Conservation (phyloP, 35 echinoderm and acorn worm genomes). For the Heliocidaris erythrogramma region DNA sequence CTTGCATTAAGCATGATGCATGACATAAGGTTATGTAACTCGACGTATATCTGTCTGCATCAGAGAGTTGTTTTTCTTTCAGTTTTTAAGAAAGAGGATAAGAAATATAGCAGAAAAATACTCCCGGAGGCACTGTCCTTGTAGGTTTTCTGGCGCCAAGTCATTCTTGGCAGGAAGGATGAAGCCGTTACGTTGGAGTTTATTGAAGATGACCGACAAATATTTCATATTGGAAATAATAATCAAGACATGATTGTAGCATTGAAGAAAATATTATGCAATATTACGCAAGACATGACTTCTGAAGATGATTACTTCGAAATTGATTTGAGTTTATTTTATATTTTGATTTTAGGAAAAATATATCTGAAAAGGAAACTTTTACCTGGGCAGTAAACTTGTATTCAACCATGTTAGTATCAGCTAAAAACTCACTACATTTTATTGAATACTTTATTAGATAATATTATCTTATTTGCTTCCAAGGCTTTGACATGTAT, state of each 20-base stretch:
- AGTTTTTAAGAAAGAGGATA: neutral
- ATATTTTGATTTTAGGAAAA: no score
- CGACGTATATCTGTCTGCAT: neutral
- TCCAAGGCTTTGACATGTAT: neutral
- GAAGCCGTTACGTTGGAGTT: neutral
- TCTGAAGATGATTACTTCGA: neutral
- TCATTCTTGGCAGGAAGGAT: neutral
- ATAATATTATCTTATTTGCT: neutral
- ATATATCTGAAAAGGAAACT: no score
- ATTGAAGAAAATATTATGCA: neutral
- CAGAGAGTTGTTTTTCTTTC: neutral
- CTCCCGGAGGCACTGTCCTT: neutral
- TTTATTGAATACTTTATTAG: neutral
- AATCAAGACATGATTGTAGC: neutral
- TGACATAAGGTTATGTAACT: neutral
- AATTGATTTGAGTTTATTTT: neutral
- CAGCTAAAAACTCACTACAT: no score
- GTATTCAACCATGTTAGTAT: no score
- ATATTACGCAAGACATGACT: constrained; percentile 1
- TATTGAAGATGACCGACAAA: neutral
- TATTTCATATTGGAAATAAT: neutral
- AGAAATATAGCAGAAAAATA: neutral
- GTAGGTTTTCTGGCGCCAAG: neutral
- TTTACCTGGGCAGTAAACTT: no score
- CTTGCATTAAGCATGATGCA: neutral